phyloP scores from a whole-genome alignment of 2,113 vertebrate species.

The Budorcas taxicolor region DNA sequence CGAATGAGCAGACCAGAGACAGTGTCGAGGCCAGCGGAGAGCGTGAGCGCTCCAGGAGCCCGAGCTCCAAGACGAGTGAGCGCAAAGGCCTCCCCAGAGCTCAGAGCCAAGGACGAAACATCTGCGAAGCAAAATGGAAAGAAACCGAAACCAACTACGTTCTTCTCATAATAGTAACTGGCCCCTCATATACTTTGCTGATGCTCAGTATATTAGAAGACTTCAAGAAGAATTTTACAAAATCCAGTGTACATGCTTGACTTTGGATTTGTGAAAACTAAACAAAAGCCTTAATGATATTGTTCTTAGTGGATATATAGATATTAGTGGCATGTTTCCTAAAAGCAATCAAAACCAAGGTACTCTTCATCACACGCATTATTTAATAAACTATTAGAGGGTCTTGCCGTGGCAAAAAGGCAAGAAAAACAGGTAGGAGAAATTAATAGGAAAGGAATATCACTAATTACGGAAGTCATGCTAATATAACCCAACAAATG shows the following conservation, averaged over 20 bases:
- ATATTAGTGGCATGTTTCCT: background rate
- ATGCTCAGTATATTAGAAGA: background rate
- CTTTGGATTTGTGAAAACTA: background rate
- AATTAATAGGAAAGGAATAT: background rate
- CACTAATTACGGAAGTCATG: background rate
- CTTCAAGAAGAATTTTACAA: background rate
- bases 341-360: conserved; percentile 6
- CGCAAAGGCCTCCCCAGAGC: background rate
- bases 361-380: background rate
- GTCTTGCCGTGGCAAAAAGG: background rate
- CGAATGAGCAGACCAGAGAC: background rate
- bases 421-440: conserved; percentile 16
- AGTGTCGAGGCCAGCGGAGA: background rate
- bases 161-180: background rate
- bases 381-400: background rate
- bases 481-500: background rate
- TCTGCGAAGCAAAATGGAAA: background rate
- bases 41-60: fast-evolving
- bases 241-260: background rate
- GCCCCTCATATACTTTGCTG: background rate
- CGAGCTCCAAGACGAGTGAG: background rate
- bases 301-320: background rate
- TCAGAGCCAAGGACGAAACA: background rate
- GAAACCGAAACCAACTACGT: background rate
- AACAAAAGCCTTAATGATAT: background rate